These are phyloP conservation scores for Arothron firmamentum DNA, from an alignment of 2,113 vertebrate genomes.

Conservation along the genomic window DNA sequence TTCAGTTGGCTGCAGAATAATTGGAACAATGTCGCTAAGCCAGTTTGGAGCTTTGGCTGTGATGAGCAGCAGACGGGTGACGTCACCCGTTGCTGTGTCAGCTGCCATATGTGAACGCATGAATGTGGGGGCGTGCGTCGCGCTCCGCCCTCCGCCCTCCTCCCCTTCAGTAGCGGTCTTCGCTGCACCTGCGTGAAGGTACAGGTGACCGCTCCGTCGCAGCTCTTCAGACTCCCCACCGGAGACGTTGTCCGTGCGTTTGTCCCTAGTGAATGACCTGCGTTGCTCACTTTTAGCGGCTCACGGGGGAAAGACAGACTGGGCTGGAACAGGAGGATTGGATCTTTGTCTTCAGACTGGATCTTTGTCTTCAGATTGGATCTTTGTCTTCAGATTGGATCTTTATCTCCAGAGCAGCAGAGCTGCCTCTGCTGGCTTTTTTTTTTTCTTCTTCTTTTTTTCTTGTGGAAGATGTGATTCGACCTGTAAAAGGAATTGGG, in stretches of 20 bases:
- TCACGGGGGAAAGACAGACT: background rate
- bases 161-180: no score
- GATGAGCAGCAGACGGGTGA: background rate
- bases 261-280: no score
- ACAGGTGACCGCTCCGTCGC: no score
- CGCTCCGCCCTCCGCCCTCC: no score
- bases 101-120: background rate
- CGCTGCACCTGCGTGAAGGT: no score
- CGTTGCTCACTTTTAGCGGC: no score
- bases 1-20: background rate
- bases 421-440: no score
- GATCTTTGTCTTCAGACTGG: background rate
- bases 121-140: no score
- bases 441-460: constrained; percentile 22
- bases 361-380: no score
- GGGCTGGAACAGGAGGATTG: constrained; percentile 6
- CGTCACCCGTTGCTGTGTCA: background rate
- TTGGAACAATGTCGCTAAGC: background rate
- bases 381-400: no score
- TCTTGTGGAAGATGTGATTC: constrained; percentile 55
- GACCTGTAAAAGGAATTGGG: constrained; percentile 76
- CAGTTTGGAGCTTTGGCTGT: background rate
- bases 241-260: no score
- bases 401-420: background rate
- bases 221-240: no score